These are phyloP conservation scores for Drosophila murphyi DNA, from an alignment of 1,140 invertebrate genomes.

Conservation along the genomic window DNA sequence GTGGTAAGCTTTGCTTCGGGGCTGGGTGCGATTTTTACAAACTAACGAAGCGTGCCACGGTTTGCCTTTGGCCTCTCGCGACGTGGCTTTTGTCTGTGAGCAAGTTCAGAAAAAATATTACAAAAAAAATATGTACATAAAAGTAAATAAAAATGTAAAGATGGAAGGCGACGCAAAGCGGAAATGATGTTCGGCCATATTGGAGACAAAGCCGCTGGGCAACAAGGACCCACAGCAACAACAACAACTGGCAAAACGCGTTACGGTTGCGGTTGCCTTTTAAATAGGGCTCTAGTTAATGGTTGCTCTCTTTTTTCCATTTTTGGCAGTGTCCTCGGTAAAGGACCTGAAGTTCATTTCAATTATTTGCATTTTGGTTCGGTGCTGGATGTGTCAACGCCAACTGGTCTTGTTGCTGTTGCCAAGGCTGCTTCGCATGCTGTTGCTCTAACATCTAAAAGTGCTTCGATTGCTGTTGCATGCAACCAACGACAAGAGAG, in stretches of 20 bases:
- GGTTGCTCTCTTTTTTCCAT: constrained; percentile 19
- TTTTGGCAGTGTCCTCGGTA: neutral
- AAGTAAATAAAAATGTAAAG: constrained; percentile 18
- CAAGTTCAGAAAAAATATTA: constrained; percentile 19
- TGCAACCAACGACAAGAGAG: neutral
- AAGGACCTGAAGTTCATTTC: constrained; percentile 48
- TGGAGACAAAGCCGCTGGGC: constrained; percentile 62
- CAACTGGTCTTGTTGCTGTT: constrained; percentile 1
- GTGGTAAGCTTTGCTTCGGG: constrained; percentile 4
- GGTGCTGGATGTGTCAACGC: constrained; percentile 36
- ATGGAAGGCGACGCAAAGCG: constrained; percentile 44
- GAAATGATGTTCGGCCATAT: constrained; percentile 71
- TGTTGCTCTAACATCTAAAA: constrained; percentile 55
- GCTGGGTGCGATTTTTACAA: neutral
- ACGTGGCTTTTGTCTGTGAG: constrained; percentile 7
- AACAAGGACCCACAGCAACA: constrained; percentile 25
- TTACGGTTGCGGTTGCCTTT: constrained; percentile 46
- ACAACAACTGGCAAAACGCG: constrained; percentile 37
- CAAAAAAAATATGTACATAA: constrained; percentile 25
- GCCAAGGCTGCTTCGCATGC: constrained; percentile 7
- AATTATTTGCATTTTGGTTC: constrained; percentile 72
- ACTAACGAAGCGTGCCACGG: constrained; percentile 70
- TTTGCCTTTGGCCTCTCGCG: constrained; percentile 35
- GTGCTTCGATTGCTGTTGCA: constrained; percentile 55
- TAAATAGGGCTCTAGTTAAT: constrained; percentile 29